Percentiles rank a stretch among this genome's conserved stretches.
Conservation (phyloP, 2,888 invertebrate genomes). For the Subacronicta megacephala region DNA sequence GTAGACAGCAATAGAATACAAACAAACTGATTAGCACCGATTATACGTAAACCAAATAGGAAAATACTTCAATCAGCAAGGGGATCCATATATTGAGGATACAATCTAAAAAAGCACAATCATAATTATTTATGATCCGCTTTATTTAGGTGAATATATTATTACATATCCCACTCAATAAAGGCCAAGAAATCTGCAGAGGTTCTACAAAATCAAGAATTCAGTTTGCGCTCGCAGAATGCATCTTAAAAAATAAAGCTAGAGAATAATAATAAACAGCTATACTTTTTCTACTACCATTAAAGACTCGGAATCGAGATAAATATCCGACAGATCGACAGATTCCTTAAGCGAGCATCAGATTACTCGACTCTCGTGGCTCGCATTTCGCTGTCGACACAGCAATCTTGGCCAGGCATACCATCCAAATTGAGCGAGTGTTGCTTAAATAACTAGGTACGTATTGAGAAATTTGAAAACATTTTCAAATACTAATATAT, state of each 20-base stretch:
- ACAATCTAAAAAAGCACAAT: neutral
- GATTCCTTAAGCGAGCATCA: conserved; percentile 28
- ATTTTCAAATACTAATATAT: conserved; percentile 19
- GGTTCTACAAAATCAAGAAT: conserved; percentile 14
- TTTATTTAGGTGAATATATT: conserved; percentile 5
- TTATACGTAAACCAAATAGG: neutral
- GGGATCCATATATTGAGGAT: neutral
- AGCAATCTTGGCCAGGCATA: conserved; percentile 35
- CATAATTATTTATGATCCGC: neutral
- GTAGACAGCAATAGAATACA: conserved; percentile 26
- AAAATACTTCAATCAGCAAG: neutral
- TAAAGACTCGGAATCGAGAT: conserved; percentile 23
- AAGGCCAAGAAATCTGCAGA: conserved; percentile 12
- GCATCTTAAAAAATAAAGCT: conserved; percentile 6
- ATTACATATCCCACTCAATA: conserved; percentile 19
- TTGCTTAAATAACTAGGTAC: conserved; percentile 26
- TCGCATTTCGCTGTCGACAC: conserved; percentile 24
- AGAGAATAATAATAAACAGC: conserved; percentile 4
- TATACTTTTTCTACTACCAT: conserved; percentile 9
- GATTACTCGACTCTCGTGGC: conserved; percentile 30
- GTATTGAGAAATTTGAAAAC: conserved; percentile 24
- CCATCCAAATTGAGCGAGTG: conserved; percentile 26
- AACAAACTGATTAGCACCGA: conserved; percentile 18
- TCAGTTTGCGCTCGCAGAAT: conserved; percentile 7
- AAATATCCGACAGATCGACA: conserved; percentile 26